A percentile compares a stretch with the other conserved stretches of the same genome.
These are phyloP conservation scores for Hemicordylus capensis DNA, from an alignment of 2,113 vertebrate genomes.

Conservation along the genomic window DNA sequence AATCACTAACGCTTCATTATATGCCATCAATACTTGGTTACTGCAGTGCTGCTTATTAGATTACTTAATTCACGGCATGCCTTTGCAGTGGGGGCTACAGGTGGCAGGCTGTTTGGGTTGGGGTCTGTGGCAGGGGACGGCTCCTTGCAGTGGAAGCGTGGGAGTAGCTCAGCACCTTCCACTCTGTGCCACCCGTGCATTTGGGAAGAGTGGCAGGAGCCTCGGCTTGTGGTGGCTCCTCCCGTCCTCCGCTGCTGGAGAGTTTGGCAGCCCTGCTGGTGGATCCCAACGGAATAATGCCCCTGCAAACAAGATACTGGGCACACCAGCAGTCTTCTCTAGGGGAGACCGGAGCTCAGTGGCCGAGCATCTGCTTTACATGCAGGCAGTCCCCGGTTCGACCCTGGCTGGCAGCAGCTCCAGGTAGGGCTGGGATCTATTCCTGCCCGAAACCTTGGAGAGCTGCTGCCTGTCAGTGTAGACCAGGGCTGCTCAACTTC, in stretches of 20 bases:
- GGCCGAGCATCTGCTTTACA: too few relatives aligned
- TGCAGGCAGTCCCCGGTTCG: too few relatives aligned
- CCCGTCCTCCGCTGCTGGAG: not conserved
- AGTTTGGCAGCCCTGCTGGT: not conserved
- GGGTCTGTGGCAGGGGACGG: not conserved
- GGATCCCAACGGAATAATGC: not conserved
- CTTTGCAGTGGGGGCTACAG: conserved; percentile 49
- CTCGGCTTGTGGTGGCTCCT: not conserved
- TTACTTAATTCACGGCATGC: conserved; percentile 60
- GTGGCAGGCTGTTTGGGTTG: conserved; percentile 56
- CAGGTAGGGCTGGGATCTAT: too few relatives aligned
- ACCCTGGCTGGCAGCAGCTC: too few relatives aligned
- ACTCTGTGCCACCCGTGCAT: not conserved
- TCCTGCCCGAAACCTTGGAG: too few relatives aligned
- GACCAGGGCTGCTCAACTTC: too few relatives aligned
- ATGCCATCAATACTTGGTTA: conserved; percentile 75
- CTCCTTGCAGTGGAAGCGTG: not conserved
- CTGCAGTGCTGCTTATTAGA: conserved; percentile 72
- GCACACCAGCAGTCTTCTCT: not conserved
- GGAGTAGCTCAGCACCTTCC: not conserved
- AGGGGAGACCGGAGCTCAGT: too few relatives aligned
- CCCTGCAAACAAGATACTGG: not conserved
- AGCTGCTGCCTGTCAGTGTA: too few relatives aligned
- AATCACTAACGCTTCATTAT: conserved; percentile 76
- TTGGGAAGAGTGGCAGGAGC: not conserved